These are phyloP conservation scores for Trachelus iudaicus DNA, from an alignment of 2,888 invertebrate genomes.

Conservation along the genomic window DNA sequence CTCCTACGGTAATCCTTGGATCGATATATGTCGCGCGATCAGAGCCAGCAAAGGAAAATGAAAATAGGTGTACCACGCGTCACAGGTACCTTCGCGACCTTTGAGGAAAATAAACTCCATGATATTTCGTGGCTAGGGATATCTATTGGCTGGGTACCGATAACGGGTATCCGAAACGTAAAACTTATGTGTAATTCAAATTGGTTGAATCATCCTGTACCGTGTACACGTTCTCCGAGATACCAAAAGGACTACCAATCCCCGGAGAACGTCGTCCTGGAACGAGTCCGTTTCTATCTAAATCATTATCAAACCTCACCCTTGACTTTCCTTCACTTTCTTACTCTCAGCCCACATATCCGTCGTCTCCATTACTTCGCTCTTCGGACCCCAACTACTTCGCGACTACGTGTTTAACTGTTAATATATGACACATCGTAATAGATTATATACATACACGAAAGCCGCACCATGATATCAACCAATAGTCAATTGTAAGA, in stretches of 20 bases:
- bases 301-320: background rate
- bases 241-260: background rate
- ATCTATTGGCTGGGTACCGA: background rate
- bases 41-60: constrained; percentile 65
- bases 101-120: background rate
- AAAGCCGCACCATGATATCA: background rate
- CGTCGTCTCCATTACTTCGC: background rate
- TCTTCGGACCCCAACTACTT: background rate
- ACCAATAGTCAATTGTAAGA: background rate
- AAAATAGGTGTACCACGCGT: constrained; percentile 1
- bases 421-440: background rate
- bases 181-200: background rate
- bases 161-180: background rate
- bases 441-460: background rate
- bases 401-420: background rate
- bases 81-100: background rate
- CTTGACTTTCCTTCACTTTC: background rate
- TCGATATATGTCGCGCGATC: constrained; percentile 69
- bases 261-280: background rate
- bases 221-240: background rate
- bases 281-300: background rate
- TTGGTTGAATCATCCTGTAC: background rate
- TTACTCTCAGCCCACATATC: background rate
- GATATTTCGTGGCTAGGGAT: background rate
- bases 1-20: constrained; percentile 69